Evolutionary conservation across 53 echinoderm and acorn worm species (phyloP), one percentile per base, ranked within the genome.

Genomic region (Holothuria scabra): DNA sequence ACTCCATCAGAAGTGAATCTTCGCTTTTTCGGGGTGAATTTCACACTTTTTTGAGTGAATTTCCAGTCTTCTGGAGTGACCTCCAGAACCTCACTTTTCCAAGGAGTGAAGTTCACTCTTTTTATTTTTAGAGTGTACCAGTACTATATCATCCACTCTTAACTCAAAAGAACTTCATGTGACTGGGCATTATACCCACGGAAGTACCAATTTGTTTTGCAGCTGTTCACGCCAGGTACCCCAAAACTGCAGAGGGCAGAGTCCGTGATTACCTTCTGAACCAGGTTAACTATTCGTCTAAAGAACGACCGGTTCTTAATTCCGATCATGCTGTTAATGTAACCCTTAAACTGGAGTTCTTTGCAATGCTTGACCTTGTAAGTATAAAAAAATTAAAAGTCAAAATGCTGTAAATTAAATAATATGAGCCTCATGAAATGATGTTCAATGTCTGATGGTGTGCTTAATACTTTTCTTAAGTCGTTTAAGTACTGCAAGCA

Each of bases 301-400:
- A 26, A 55, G 76, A 76, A 55, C 25, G 76, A 13, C 76, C 76
- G 16, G 76, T 76, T 33, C 55, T 76, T 4, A 28, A 76, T 25
- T 76, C 76, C 8, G 52, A 24, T 28, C 14, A 76, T 20, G 22
- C 55, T 26, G 76, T 76, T 19, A 26, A 76, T 14, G 76, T 76
- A 8, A 18, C 14, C 25, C 22, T 76, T 48, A 24, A 12, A 10
- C 26, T 76, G 76, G 4, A 52, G 16, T 28, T 76, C 12, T 76
- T 49, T 56, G 76, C 76, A 52, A 76, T 76, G 57, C 57, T 76
- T 31, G 57, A 76, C 57, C 26, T 76, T 48, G 76, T 76, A 56
- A 76, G 69, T 61, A 9, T 20, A 8, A 1, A 8, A 10, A 0
- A 41, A 8, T 41, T 41, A 6, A 0, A 41, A 41, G 7, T 41